These are phyloP conservation scores for Plumapathes pennacea DNA, from an alignment of 92 coral and sea anemone species.

Conservation along the genomic window DNA sequence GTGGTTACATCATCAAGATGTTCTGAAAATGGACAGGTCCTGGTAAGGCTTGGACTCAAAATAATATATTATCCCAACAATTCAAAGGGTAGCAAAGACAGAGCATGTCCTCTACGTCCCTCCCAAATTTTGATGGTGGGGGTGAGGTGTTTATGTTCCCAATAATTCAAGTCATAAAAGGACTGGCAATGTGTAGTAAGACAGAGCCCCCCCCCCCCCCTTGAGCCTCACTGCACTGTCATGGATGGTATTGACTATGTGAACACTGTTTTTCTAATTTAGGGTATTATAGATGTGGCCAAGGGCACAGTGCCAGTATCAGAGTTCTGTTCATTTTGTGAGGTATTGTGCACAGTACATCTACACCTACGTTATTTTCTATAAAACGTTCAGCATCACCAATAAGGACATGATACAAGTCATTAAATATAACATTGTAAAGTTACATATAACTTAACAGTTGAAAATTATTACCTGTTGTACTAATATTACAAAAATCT, in stretches of 20 bases:
- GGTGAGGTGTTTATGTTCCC: background rate
- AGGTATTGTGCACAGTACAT: slow-evolving; percentile 66
- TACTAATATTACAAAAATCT: too few species aligned
- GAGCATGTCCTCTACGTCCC: background rate
- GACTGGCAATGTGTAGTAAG: slow-evolving; percentile 75
- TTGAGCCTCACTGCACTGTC: too few species aligned
- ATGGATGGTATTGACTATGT: too few species aligned
- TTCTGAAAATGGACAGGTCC: slow-evolving; percentile 68
- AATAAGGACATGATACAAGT: background rate
- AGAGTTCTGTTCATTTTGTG: slow-evolving; percentile 71
- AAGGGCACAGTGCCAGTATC: slow-evolving; percentile 61
- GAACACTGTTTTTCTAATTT: background rate
- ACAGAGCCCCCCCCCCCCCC: too few species aligned
- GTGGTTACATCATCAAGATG: slow-evolving; percentile 58
- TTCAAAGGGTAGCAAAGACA: background rate
- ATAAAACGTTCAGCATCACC: background rate
- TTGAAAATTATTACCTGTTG: too few species aligned
- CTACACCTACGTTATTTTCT: too few species aligned
- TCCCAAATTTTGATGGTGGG: background rate
- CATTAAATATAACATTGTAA: too few species aligned
- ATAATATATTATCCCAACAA: background rate
- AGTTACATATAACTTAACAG: too few species aligned
- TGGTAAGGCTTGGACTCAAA: too few species aligned
- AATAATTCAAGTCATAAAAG: slow-evolving; percentile 65
- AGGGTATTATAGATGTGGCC: slow-evolving; percentile 91